Evolutionary conservation across 2,113 vertebrate species (phyloP), one percentile per base, ranked within the genome.

Genomic region (Sebastes fasciatus): DNA sequence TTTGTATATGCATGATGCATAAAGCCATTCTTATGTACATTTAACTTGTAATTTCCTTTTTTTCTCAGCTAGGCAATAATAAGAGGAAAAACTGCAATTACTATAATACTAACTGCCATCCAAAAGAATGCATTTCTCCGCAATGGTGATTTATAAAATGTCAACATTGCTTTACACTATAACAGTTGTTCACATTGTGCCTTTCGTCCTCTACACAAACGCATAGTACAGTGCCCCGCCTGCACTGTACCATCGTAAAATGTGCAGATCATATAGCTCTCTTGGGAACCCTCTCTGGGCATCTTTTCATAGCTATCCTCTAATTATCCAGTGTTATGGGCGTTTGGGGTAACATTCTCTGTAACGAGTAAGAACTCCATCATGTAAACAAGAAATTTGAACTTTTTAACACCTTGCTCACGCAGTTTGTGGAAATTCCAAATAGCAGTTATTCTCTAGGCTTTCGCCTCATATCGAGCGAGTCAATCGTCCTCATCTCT

Each of bases 321-420:
- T 89, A 88, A 93, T 92, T 90, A 94, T 81, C 75, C 70, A 79
- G 67, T 26, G 21, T 84, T 92, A 85, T 65, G 84, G 83, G 86
- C 63, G 73, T 87, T 82, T 58, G 66, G 88, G 86, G 88, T 84
- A 77, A 80, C 88, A 85, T 84, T 80, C 13, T 21, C 58, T 43
- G 51, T 67, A 74, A 86, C 46, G 63, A 90, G 75, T 63, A 61
- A 79, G 58, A 82, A 66, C 77, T 85, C 54, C 63, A 82, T 88
- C 81, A 87, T 79, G 72, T 58, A 82, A 91, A 84, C 74, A 89
- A 64, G 21, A 65, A 61, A 14, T 72, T 7, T 68, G 16, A 49
- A 60, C 42, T 71, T 40, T 85, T 72, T 21, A 23, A 81, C 81
- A 40, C 10, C 23, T 46, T 46, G 42, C 46, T 54, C 0, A 5